Evolutionary conservation across 1,140 invertebrate genomes (phyloP).

Genomic region (Heterodera carotae): DNA sequence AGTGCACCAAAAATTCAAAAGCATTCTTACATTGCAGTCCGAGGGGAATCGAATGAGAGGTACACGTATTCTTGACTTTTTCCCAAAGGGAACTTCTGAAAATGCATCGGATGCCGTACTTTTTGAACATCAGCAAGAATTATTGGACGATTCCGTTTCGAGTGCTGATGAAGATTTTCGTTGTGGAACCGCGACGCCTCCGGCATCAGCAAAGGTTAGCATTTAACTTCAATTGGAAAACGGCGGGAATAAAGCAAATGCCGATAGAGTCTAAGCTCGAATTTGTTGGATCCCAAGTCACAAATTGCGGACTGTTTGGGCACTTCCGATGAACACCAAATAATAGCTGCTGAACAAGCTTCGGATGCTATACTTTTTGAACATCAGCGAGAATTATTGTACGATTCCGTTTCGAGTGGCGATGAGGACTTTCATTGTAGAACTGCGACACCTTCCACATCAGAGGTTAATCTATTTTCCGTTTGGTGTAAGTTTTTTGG

Average conservation of each 20-base stretch:
- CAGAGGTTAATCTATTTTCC: neutral
- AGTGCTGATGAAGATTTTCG: constrained; percentile 11
- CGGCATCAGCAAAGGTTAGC: neutral
- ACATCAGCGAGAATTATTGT: neutral
- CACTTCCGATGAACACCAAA: neutral
- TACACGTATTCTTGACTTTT: too few relatives aligned
- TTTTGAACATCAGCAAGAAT: neutral
- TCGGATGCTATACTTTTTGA: neutral
- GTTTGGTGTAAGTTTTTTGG: too few relatives aligned
- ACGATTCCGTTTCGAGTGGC: neutral
- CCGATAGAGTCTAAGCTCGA: too few relatives aligned
- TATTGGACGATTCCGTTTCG: neutral
- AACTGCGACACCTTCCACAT: neutral
- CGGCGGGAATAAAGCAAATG: too few relatives aligned
- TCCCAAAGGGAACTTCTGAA: neutral
- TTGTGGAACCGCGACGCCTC: neutral
- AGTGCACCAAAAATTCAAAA: too few relatives aligned
- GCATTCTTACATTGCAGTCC: too few relatives aligned
- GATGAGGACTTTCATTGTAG: neutral
- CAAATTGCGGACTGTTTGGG: neutral
- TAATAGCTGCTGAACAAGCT: neutral
- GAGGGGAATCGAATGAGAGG: too few relatives aligned
- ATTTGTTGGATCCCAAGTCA: too few relatives aligned
- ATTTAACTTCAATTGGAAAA: too few relatives aligned
- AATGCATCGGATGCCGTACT: neutral